These are phyloP conservation scores for Brachyistius frenatus DNA, from an alignment of 2,113 vertebrate genomes.

Conservation along the genomic window DNA sequence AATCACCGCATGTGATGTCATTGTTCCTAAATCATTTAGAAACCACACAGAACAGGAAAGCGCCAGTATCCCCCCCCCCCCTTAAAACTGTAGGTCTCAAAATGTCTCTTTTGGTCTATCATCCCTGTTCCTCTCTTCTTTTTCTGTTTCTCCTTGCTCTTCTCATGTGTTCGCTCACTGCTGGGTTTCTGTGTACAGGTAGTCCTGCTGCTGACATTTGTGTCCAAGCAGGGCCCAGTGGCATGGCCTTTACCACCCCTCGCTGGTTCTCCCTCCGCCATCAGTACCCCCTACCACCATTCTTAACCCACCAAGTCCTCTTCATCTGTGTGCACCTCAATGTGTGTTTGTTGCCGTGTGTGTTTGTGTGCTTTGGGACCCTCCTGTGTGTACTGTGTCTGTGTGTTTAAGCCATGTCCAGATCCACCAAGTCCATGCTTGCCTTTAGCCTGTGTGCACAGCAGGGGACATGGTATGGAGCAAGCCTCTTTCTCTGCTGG, in stretches of 20 bases:
- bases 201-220: slow-evolving; percentile 77
- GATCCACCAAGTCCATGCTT: slow-evolving; percentile 47
- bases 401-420: slow-evolving; percentile 70
- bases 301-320: slow-evolving; percentile 67
- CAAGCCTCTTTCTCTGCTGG: slow-evolving; percentile 56
- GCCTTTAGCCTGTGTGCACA: slow-evolving; percentile 65
- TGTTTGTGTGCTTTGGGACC: slow-evolving; percentile 42
- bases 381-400: slow-evolving; percentile 57
- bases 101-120: slow-evolving; percentile 1
- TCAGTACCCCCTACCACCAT: slow-evolving; percentile 61
- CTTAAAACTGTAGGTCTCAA: not conserved
- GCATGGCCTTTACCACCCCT: slow-evolving; percentile 78
- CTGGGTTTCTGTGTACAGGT: slow-evolving; percentile 63
- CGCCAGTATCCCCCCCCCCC: not conserved
- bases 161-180: slow-evolving; percentile 44
- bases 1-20: not conserved
- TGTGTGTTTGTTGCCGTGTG: slow-evolving; percentile 47
- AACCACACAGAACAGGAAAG: not conserved
- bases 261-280: slow-evolving; percentile 60
- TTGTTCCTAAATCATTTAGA: not conserved
- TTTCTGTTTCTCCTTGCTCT: slow-evolving; percentile 52
- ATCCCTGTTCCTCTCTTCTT: slow-evolving; percentile 11
- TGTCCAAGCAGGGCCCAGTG: slow-evolving; percentile 63
- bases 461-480: slow-evolving; percentile 53
- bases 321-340: slow-evolving; percentile 48